Evolutionary conservation across 2,797 vertebrate genomes (phyloP), one percentile per base, ranked within the genome.

Genomic region (Enteromius viviparus): DNA sequence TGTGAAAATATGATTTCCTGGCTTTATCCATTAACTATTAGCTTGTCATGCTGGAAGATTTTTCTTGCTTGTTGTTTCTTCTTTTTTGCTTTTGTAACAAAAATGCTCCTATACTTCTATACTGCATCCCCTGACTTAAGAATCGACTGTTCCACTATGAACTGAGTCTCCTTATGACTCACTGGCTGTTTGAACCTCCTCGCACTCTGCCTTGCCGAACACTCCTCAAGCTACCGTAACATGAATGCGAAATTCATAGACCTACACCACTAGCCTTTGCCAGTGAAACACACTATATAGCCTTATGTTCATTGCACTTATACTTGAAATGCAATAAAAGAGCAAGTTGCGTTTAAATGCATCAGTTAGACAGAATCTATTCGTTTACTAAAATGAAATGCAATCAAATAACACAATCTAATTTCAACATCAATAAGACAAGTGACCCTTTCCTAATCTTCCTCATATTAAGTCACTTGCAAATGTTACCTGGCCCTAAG

Each of bases 101-200:
- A 29, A 64, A 17, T 64, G 6, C 26, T 64, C 6, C 26, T 62
- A 7, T 26, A 26, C 2, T 62, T 62, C 60, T 32, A 7, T 17
- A 12, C 23, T 12, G 23, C 23, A 32, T 32, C 55, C 10, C 55
- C 60, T 17, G 60, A 15, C 26, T 29, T 62, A 14, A 6, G 64
- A 68, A 40, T 53, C 17, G 32, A 8, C 77, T 79, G 47, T 69
- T 79, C 34, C 47, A 17, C 65, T 64, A 80, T 69, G 47, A 80
- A 78, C 23, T 79, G 47, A 42, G 21, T 69, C 14, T 40, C 29
- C 21, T 34, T 49, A 29, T 80, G 78, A 80, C 64, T 69, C 78
- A 80, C 65, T 42, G 45, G 65, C 78, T 37, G 49, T 69, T 68
- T 79, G 77, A 79, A 26, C 45, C 77, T 53, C 29, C 21, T 37